Percentiles rank a stretch among this genome's conserved stretches.
These are phyloP conservation scores for Poliocrania exsul DNA, from an alignment of 2,797 vertebrate genomes.

Conservation along the genomic window DNA sequence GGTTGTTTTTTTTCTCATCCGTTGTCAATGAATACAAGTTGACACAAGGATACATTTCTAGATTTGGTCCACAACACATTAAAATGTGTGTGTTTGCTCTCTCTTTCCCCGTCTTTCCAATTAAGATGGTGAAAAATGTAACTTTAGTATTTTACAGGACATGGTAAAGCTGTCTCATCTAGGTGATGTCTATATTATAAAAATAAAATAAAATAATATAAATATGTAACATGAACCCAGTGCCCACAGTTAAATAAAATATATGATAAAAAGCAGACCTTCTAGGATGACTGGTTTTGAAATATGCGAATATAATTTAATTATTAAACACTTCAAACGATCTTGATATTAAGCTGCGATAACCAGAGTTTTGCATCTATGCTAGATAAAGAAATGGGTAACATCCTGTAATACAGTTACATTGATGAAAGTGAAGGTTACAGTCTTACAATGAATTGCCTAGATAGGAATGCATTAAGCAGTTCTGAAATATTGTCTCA, in stretches of 20 bases:
- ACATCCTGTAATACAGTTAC: slow-evolving; percentile 74
- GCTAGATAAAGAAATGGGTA: slow-evolving; percentile 75
- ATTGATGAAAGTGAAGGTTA: slow-evolving; percentile 75
- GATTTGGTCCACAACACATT: slow-evolving; percentile 68
- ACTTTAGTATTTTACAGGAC: slow-evolving; percentile 80
- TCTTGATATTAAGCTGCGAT: slow-evolving; percentile 73
- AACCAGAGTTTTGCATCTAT: slow-evolving; percentile 75
- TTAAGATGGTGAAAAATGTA: slow-evolving; percentile 76
- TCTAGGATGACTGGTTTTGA: slow-evolving; percentile 76
- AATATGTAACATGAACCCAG: slow-evolving; percentile 82
- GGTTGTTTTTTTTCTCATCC: slow-evolving; percentile 43
- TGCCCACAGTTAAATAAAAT: slow-evolving; percentile 81
- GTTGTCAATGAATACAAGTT: slow-evolving; percentile 49
- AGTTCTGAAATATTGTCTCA: slow-evolving; percentile 73
- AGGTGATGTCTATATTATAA: slow-evolving; percentile 83
- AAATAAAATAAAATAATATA: slow-evolving; percentile 77
- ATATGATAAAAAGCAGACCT: slow-evolving; percentile 79
- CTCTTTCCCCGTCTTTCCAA: slow-evolving; percentile 73
- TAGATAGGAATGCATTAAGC: slow-evolving; percentile 73
- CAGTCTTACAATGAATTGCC: slow-evolving; percentile 73
- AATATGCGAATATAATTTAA: slow-evolving; percentile 79
- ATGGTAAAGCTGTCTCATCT: slow-evolving; percentile 80
- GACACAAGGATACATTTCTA: slow-evolving; percentile 66
- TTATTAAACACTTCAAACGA: slow-evolving; percentile 76
- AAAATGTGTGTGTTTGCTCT: slow-evolving; percentile 61